Conservation (phyloP, 2,113 vertebrate species). For the Dendrocopos noguchii region DNA sequence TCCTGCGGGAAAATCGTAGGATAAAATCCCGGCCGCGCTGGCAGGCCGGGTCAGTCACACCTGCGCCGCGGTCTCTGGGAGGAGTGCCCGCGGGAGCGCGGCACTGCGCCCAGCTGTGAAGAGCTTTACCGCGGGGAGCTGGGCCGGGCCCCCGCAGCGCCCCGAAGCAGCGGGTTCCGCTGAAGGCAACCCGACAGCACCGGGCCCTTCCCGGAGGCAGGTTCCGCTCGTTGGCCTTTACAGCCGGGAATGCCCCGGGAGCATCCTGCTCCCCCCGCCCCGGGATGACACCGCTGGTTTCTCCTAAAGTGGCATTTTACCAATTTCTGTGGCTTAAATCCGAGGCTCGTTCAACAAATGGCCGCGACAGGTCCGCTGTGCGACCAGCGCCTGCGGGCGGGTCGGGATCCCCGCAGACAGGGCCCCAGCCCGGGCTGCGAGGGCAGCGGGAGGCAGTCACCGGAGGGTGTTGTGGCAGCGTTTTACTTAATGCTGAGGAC, state of each 20-base stretch:
- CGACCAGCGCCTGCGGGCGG: accelerated
- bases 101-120: accelerated
- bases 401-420: neutral
- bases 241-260: neutral
- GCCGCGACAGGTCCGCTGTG: neutral
- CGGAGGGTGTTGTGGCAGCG: neutral
- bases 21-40: neutral
- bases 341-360: neutral
- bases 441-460: neutral
- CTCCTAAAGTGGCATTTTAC: neutral
- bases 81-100: neutral
- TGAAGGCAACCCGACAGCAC: neutral
- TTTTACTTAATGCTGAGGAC: neutral
- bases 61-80: neutral
- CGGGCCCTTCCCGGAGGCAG: neutral
- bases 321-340: neutral
- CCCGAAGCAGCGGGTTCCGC: neutral
- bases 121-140: too few species aligned
- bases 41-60: neutral
- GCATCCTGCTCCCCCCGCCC: neutral
- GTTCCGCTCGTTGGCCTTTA: neutral
- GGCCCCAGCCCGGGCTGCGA: neutral
- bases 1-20: neutral
- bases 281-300: too few species aligned
- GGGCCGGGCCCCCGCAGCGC: neutral